phyloP scores from a whole-genome alignment of 35 echinoderm and acorn worm genomes.

The Apostichopus californicus region DNA sequence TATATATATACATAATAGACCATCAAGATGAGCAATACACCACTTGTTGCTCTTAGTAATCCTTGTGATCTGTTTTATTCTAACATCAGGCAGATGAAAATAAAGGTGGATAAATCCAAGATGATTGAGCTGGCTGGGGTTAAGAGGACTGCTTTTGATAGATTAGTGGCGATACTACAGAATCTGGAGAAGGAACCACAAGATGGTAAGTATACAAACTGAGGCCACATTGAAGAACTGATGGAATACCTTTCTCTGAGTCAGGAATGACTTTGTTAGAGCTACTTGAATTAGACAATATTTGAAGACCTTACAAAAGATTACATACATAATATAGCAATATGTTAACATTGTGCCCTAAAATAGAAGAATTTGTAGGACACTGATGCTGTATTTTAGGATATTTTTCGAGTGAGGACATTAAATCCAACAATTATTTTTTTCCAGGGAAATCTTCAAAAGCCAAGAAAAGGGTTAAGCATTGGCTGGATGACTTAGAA shows the following conservation, averaged over 20 bases:
- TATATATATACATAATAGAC: too few species aligned
- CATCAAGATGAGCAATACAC: not conserved
- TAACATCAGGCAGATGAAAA: slow-evolving; percentile 66
- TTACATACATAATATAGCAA: too few species aligned
- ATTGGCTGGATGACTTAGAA: slow-evolving; percentile 79
- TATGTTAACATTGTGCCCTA: too few species aligned
- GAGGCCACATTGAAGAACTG: not conserved
- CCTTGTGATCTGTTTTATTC: not conserved
- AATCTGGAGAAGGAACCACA: slow-evolving; percentile 56
- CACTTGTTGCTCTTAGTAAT: not conserved
- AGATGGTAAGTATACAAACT: slow-evolving; percentile 31
- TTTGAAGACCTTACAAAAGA: too few species aligned
- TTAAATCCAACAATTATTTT: too few species aligned
- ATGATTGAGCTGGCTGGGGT: slow-evolving; percentile 59
- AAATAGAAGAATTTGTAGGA: too few species aligned
- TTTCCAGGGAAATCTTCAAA: not conserved
- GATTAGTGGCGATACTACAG: slow-evolving; percentile 56
- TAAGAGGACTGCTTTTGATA: slow-evolving; percentile 74
- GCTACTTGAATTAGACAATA: too few species aligned
- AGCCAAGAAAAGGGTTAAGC: slow-evolving; percentile 52
- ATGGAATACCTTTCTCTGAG: too few species aligned
- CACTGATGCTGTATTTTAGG: too few species aligned
- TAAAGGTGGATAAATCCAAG: slow-evolving; percentile 80
- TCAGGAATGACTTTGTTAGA: not conserved
- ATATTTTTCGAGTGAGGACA: too few species aligned